These are phyloP conservation scores for Ceyx margarethae DNA, from an alignment of 2,113 vertebrate species.

Conservation along the genomic window DNA sequence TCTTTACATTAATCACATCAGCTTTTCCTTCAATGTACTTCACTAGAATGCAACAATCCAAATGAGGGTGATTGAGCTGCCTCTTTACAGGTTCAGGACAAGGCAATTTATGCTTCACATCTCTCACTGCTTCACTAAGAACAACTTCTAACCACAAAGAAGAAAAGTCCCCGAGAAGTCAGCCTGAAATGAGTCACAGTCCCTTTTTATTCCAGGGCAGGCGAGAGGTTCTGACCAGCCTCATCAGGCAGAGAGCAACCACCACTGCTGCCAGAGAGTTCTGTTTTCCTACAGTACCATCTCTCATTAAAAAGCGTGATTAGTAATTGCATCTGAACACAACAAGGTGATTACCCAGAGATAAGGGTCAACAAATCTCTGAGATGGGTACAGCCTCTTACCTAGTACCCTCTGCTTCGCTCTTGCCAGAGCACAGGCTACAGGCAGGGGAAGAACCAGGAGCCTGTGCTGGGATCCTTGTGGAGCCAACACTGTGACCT, in stretches of 20 bases:
- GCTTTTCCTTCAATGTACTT: background rate
- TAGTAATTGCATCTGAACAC: background rate
- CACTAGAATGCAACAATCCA: background rate
- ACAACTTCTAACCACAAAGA: background rate
- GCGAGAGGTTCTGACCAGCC: background rate
- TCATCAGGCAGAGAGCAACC: background rate
- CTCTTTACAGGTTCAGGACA: background rate
- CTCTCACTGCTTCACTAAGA: background rate
- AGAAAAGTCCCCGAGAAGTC: background rate
- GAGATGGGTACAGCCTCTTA: background rate
- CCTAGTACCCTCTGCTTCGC: background rate
- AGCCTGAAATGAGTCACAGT: background rate
- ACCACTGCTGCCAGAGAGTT: background rate
- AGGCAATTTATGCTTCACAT: background rate
- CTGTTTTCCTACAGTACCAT: background rate
- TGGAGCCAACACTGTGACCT: background rate
- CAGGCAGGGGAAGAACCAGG: background rate
- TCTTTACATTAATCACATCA: background rate
- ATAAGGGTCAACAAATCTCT: slow-evolving; percentile 2
- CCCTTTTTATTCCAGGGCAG: background rate
- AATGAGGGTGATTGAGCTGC: background rate
- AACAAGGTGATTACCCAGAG: background rate
- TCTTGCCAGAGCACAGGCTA: background rate
- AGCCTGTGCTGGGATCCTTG: background rate
- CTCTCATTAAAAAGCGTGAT: slow-evolving; percentile 18